Percentiles rank a stretch among this genome's conserved stretches.
These are phyloP conservation scores for Microctenopoma steveboyesi DNA, from an alignment of 2,797 vertebrate species.

Conservation along the genomic window DNA sequence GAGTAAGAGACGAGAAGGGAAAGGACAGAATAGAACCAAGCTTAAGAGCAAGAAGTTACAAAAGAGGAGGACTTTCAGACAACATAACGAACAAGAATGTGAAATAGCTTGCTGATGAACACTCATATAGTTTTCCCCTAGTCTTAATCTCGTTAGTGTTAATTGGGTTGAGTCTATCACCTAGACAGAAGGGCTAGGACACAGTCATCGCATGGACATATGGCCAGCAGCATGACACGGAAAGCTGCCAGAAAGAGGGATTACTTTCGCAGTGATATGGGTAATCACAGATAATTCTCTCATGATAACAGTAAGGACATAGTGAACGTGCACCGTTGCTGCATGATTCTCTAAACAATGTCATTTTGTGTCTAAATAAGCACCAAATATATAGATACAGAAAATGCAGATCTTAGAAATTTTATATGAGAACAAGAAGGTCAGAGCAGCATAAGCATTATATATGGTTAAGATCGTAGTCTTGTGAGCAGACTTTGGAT, in stretches of 20 bases:
- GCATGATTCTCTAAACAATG: not conserved
- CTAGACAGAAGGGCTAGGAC: conserved; percentile 72
- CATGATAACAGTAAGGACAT: conserved; percentile 33
- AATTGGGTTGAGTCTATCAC: conserved; percentile 76
- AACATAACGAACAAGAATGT: conserved; percentile 14
- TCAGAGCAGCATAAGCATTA: no score
- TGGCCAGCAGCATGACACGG: conserved; percentile 66
- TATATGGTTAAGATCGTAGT: no score
- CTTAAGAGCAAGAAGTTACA: not conserved
- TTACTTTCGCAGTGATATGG: conserved; percentile 67
- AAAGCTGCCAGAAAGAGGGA: conserved; percentile 72
- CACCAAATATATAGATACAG: no score
- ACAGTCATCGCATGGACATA: conserved; percentile 66
- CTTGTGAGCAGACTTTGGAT: no score
- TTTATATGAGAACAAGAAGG: no score
- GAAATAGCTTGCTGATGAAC: conserved; percentile 22
- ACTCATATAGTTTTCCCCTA: conserved; percentile 22
- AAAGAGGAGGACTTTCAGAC: conserved; percentile 4
- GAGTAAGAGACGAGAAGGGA: not conserved
- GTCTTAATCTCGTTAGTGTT: conserved; percentile 65
- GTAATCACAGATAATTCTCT: conserved; percentile 56
- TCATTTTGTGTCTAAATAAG: not conserved
- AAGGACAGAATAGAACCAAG: not conserved
- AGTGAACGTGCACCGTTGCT: not conserved
- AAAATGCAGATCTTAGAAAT: no score